Percentiles rank a stretch among this genome's conserved stretches.
Evolutionary conservation across 2,113 vertebrate species (phyloP).

Genomic region (Bothrops jararaca): DNA sequence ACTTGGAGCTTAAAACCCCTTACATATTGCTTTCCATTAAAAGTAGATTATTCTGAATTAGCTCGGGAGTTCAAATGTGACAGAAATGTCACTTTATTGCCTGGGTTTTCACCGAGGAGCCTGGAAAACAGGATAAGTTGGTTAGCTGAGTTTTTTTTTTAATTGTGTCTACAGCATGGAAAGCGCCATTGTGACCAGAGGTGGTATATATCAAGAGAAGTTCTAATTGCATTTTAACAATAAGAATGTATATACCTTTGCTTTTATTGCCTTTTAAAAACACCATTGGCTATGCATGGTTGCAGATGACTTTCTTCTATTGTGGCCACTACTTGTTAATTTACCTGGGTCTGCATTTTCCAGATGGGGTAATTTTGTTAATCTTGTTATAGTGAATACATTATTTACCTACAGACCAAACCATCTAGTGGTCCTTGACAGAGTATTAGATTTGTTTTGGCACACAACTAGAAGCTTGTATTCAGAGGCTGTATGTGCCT

Average conservation of each 20-base stretch:
- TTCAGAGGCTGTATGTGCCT: not conserved
- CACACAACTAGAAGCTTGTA: not conserved
- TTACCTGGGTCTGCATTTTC: not conserved
- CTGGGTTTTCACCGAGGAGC: not conserved
- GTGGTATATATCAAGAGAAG: not conserved
- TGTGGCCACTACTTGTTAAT: not conserved
- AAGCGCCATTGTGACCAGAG: not conserved
- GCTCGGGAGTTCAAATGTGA: not conserved
- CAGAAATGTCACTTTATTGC: not conserved
- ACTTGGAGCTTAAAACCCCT: not conserved
- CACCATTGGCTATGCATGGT: not conserved
- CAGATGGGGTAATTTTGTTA: not conserved
- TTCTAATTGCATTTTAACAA: conserved; percentile 6
- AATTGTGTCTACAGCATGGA: not conserved
- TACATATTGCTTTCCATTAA: not conserved
- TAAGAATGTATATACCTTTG: not conserved
- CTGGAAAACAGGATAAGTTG: not conserved
- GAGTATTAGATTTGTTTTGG: not conserved
- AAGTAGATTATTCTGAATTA: not conserved
- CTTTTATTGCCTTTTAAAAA: not conserved
- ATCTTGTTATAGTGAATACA: not conserved
- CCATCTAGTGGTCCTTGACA: not conserved
- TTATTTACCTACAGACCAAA: not conserved
- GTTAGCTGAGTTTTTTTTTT: not conserved
- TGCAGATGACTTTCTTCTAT: not conserved